phyloP scores from a whole-genome alignment of 1,140 invertebrate genomes.

The Sycobia sp. region DNA sequence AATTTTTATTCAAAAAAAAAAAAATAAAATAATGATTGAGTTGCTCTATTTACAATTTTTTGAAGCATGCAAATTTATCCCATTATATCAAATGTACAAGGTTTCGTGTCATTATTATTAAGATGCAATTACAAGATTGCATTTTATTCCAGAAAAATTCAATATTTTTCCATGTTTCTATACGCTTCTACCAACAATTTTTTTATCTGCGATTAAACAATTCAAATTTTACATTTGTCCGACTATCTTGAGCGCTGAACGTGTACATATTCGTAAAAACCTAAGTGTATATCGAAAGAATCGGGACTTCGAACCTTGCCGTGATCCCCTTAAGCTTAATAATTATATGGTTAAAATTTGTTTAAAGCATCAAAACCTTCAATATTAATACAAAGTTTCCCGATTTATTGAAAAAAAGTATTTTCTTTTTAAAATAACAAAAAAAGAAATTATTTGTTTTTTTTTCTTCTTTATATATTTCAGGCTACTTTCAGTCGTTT shows the following conservation, averaged over 20 bases:
- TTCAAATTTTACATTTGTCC: neutral
- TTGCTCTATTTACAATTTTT: too few species aligned
- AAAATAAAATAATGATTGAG: too few species aligned
- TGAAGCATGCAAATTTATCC: too few species aligned
- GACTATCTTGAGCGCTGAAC: neutral
- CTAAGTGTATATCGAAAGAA: neutral
- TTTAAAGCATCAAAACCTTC: constrained; percentile 20
- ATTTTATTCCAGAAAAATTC: too few species aligned
- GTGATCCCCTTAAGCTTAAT: too few species aligned
- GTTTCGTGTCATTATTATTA: too few species aligned
- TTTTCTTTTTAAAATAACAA: constrained; percentile 26
- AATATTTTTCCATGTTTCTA: too few species aligned
- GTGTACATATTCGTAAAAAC: neutral
- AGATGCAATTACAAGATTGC: too few species aligned
- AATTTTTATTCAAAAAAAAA: too few species aligned
- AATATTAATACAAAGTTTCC: constrained; percentile 35
- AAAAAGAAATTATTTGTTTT: constrained; percentile 12
- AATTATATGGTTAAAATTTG: constrained; percentile 26
- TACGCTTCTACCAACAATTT: neutral
- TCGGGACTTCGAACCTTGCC: neutral
- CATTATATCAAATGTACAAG: too few species aligned
- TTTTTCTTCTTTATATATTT: constrained; percentile 8
- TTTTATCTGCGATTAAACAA: neutral
- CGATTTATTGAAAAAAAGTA: constrained; percentile 49
- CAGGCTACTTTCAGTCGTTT: constrained; percentile 40